Conservation (phyloP, 1,140 invertebrate species). For the Cardiocondyla obscurior region DNA sequence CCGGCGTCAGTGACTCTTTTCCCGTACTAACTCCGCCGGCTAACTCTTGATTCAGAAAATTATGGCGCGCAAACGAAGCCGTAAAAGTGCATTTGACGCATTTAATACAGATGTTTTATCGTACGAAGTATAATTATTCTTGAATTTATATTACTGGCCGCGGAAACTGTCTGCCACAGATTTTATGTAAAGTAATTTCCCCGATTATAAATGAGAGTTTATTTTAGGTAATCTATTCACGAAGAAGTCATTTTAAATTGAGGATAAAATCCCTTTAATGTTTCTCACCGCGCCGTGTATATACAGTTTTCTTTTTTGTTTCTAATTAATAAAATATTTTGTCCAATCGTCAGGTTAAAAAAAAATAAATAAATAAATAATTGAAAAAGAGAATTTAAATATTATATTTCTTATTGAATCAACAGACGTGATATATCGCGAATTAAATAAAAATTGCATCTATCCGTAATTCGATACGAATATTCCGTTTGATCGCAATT, state of each 20-base stretch:
- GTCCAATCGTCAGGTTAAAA: not conserved
- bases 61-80: slow-evolving; percentile 7
- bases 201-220: not conserved
- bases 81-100: not conserved
- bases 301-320: not conserved
- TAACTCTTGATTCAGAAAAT: slow-evolving; percentile 41
- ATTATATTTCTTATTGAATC: not conserved
- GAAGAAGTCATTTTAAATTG: not conserved
- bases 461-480: slow-evolving; percentile 7
- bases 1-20: not conserved
- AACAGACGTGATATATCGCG: not conserved
- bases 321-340: not conserved
- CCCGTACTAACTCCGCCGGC: not conserved
- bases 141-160: slow-evolving; percentile 9
- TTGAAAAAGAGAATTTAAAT: not conserved
- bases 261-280: not conserved
- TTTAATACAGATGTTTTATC: slow-evolving; percentile 26
- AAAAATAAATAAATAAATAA: no score
- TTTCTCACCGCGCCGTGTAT: not conserved
- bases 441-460: slow-evolving; percentile 13
- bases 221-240: not conserved
- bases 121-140: not conserved
- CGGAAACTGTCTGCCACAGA: not conserved
- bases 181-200: not conserved
- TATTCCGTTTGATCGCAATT: not conserved